Conservation (phyloP, 2,888 invertebrate genomes). For the Diaprepes abbreviatus region DNA sequence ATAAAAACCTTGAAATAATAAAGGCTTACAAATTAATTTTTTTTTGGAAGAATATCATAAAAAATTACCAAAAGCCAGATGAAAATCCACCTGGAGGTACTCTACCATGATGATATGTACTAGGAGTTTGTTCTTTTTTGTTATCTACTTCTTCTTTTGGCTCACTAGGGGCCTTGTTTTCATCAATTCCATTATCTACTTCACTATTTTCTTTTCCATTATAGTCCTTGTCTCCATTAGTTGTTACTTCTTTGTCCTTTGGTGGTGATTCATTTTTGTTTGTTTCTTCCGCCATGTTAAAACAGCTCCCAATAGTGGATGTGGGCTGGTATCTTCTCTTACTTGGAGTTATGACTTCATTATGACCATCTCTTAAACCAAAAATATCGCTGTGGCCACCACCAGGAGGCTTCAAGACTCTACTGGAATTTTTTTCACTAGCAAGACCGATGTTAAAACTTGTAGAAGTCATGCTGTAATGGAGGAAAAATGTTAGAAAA, state of each 20-base stretch:
- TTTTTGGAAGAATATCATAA: not conserved
- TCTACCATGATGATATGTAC: slow-evolving; percentile 40
- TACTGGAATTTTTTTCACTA: slow-evolving; percentile 62
- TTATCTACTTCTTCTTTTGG: not conserved
- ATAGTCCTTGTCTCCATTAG: not conserved
- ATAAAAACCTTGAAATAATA: slow-evolving; percentile 3
- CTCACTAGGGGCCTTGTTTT: slow-evolving; percentile 40
- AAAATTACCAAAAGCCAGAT: slow-evolving; percentile 52
- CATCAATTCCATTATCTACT: slow-evolving; percentile 27
- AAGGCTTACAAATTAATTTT: slow-evolving; percentile 8
- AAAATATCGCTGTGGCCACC: slow-evolving; percentile 68
- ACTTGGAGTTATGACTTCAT: slow-evolving; percentile 31
- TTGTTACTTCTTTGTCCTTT: not conserved
- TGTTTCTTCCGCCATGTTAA: slow-evolving; percentile 30
- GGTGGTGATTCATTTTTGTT: slow-evolving; percentile 9
- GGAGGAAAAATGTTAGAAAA: slow-evolving; percentile 3
- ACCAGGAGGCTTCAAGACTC: slow-evolving; percentile 69
- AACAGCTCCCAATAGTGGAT: slow-evolving; percentile 36
- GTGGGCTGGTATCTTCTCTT: slow-evolving; percentile 18
- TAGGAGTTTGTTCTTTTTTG: not conserved
- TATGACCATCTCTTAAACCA: slow-evolving; percentile 41
- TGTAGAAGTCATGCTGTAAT: slow-evolving; percentile 39
- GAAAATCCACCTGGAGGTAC: slow-evolving; percentile 62
- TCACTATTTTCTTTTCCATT: slow-evolving; percentile 3
- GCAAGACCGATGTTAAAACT: slow-evolving; percentile 27